Evolutionary conservation across 1,140 invertebrate genomes (phyloP), one percentile per base, ranked within the genome.

Genomic region (Contarinia nasturtii): DNA sequence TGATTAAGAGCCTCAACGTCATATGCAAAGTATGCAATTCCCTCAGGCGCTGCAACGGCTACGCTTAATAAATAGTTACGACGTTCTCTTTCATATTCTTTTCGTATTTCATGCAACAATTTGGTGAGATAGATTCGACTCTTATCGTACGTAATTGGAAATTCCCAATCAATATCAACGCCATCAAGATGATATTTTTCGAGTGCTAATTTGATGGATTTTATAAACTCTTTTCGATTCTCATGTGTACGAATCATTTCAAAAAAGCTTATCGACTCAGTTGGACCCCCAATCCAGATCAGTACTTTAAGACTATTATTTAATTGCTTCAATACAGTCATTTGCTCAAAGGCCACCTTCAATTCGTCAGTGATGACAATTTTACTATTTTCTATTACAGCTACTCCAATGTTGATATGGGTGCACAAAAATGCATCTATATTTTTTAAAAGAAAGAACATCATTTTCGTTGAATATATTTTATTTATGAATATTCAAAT

Each of bases 131-230:
- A 77, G 62, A 76, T 76, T 52, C 70, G 73, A 57, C 79, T 73
- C 33, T 68, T 68, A 53, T 65, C 67, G 54, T 73, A 63, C 44
- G 75, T 66, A 2, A 68, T 72, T 10, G 88, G 87, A 60, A 88
- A 91, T 61, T 92, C 86, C 85, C 85, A 90, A 55, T 91, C 86
- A 38, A 89, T 58, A 61, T 91, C 86, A 7, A 89, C 64, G 19
- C 86, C 86, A 67, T 89, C 83, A 15, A 89, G 64, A 47, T 67
- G 65, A 53, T 75, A 76, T n/a, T 63, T 62, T 49, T 69, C 67
- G n/a, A 82, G 59, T 11, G 75, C 61, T 43, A 69, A 57, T 49
- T 79, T 68, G 2, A 82, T 64, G 2, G 79, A 79, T 50, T 65
- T 65, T 40, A 86, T 77, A 58, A 89, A 87, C 48, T 71, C 60